phyloP scores from a whole-genome alignment of 2,113 vertebrate genomes.

The Pteropus alecto region DNA sequence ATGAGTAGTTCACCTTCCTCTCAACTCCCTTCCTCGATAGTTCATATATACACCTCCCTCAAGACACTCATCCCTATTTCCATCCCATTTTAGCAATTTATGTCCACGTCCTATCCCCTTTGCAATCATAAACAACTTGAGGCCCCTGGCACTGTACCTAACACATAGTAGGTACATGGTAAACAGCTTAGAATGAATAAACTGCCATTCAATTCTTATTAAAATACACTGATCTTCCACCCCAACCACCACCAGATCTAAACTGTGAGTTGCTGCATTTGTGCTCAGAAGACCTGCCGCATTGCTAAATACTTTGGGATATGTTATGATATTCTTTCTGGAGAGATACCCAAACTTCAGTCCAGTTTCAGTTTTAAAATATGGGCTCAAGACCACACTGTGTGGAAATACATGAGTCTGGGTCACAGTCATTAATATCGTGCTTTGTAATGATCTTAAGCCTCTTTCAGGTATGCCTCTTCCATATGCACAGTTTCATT shows the following conservation, averaged over 20 bases:
- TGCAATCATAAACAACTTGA: neutral
- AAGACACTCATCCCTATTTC: neutral
- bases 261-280: neutral
- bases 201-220: neutral
- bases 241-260: neutral
- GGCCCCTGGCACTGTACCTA: neutral
- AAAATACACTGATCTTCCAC: neutral
- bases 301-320: neutral
- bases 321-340: neutral
- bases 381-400: neutral
- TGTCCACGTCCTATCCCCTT: neutral
- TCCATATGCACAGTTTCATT: neutral
- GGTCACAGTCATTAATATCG: neutral
- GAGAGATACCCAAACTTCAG: neutral
- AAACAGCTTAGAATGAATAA: neutral
- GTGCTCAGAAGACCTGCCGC: neutral
- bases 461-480: neutral
- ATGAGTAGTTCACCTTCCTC: neutral
- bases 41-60: neutral
- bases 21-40: neutral
- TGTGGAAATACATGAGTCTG: neutral
- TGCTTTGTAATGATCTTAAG: neutral
- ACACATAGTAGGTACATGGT: neutral
- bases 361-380: neutral
- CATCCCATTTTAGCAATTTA: neutral